These are phyloP conservation scores for Probosciger aterrimus DNA, from an alignment of 2,113 vertebrate genomes.

Conservation along the genomic window DNA sequence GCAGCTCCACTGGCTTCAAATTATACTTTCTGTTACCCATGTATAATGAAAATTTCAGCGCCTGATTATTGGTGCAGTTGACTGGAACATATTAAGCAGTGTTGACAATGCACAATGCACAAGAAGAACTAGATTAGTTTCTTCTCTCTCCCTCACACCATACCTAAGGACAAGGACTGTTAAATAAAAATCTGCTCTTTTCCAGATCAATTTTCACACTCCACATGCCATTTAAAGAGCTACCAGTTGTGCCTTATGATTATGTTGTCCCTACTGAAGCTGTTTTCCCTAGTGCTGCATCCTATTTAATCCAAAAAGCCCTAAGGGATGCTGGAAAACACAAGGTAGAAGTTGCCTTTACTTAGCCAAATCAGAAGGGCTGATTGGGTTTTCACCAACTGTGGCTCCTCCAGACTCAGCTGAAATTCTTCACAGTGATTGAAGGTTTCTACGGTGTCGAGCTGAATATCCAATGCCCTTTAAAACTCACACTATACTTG, in stretches of 20 bases:
- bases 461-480: background rate
- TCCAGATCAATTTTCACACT: background rate
- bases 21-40: background rate
- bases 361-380: background rate
- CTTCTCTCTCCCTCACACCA: background rate
- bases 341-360: background rate
- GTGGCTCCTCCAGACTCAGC: background rate
- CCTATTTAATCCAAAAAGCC: slow-evolving; percentile 21
- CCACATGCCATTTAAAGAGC: background rate
- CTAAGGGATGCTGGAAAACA: slow-evolving; percentile 24
- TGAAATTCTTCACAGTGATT: background rate
- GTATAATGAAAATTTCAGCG: background rate
- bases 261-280: slow-evolving; percentile 38
- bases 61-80: background rate
- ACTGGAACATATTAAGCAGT: background rate
- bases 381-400: background rate
- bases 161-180: background rate
- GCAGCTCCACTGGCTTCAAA: background rate
- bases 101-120: background rate
- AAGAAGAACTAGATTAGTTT: background rate
- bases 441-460: background rate
- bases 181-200: background rate
- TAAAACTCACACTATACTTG: background rate
- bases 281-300: background rate
- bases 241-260: background rate